Evolutionary conservation across 2,888 invertebrate genomes (phyloP).

Genomic region (Copidosoma aretas): DNA sequence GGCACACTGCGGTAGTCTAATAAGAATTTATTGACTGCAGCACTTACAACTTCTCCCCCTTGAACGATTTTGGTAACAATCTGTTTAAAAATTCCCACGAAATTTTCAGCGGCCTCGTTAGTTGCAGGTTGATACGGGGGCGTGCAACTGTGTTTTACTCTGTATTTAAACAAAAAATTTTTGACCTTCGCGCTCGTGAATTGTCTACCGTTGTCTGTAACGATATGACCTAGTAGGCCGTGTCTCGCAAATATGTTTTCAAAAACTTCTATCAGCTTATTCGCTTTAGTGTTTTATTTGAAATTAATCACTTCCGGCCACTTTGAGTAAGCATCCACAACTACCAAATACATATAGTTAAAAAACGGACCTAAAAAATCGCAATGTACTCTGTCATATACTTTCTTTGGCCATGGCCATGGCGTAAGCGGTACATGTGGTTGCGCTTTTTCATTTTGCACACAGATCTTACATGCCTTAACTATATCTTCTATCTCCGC

Average conservation of each 20-base stretch:
- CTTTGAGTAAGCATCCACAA: not conserved
- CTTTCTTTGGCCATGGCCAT: slow-evolving; percentile 31
- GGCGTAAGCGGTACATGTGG: slow-evolving; percentile 20
- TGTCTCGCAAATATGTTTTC: slow-evolving; percentile 15
- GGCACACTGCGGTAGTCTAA: slow-evolving; percentile 17
- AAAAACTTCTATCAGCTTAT: slow-evolving; percentile 13
- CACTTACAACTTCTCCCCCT: slow-evolving; percentile 22
- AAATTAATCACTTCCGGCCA: slow-evolving; percentile 16
- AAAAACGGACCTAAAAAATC: slow-evolving; percentile 31
- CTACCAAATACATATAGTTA: slow-evolving; percentile 27
- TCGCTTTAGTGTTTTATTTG: slow-evolving; percentile 9
- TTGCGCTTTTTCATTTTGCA: slow-evolving; percentile 19
- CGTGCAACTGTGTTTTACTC: slow-evolving; percentile 32
- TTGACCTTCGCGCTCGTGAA: slow-evolving; percentile 19
- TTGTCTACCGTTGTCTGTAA: slow-evolving; percentile 12
- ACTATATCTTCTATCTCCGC: slow-evolving; percentile 18
- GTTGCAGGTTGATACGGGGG: slow-evolving; percentile 41
- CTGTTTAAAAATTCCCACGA: slow-evolving; percentile 33
- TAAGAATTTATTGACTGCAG: slow-evolving; percentile 26
- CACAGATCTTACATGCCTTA: slow-evolving; percentile 14
- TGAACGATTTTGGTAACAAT: slow-evolving; percentile 34
- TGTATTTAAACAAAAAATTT: slow-evolving; percentile 22
- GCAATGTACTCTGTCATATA: slow-evolving; percentile 33
- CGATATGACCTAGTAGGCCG: not conserved
- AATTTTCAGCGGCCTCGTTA: no score